Percentiles rank a stretch among this genome's conserved stretches.
Conservation (phyloP, 1,140 invertebrate species). For the Alviniconcha marisindica region DNA sequence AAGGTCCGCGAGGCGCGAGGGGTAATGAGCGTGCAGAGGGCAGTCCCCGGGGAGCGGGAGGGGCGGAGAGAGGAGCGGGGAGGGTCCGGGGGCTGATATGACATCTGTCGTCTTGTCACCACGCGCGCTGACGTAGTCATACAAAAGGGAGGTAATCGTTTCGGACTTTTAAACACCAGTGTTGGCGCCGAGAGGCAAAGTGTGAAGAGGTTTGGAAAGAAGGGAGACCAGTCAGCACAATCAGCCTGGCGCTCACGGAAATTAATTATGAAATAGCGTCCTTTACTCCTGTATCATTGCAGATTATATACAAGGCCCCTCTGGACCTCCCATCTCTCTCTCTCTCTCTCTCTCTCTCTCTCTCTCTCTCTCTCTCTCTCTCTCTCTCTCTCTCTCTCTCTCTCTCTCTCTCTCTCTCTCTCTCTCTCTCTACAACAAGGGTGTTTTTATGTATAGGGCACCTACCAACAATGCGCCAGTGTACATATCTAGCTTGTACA, state of each 20-base stretch:
- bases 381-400: too few relatives aligned
- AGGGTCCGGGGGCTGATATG: constrained; percentile 33
- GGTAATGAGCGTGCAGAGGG: constrained; percentile 35
- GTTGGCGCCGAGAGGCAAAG: not conserved
- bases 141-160: constrained; percentile 27
- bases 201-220: not conserved
- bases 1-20: constrained; percentile 33
- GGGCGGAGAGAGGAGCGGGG: constrained; percentile 14
- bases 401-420: not conserved
- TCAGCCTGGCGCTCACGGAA: too few relatives aligned
- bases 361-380: too few relatives aligned
- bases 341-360: too few relatives aligned
- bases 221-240: not conserved
- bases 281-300: too few relatives aligned
- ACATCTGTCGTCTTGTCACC: constrained; percentile 42
- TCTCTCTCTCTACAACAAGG: not conserved
- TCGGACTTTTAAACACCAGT: constrained; percentile 11
- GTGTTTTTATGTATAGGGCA: too few relatives aligned
- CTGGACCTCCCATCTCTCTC: too few relatives aligned
- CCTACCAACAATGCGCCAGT: too few relatives aligned
- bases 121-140: constrained; percentile 28
- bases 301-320: too few relatives aligned
- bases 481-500: too few relatives aligned
- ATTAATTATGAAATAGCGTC: too few relatives aligned
- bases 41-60: constrained; percentile 26